Evolutionary conservation across 2,888 invertebrate genomes (phyloP).

Genomic region (Adelognathus sp.): DNA sequence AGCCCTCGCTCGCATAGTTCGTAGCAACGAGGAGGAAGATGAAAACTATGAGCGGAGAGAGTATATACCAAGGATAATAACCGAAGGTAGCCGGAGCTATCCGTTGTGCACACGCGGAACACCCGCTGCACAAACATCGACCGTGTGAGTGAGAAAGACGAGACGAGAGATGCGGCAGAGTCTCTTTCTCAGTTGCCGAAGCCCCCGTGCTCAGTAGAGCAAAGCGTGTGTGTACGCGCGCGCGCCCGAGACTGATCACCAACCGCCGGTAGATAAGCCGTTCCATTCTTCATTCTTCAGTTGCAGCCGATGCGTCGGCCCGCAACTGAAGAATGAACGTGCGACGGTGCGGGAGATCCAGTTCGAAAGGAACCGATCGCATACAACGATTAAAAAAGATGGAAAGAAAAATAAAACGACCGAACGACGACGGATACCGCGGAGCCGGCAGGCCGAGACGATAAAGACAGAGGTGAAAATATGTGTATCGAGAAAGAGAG

Average conservation of each 20-base stretch:
- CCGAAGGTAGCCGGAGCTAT: constrained; percentile 5
- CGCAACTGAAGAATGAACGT: not conserved
- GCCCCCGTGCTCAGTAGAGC: constrained; percentile 29
- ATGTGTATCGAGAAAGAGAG: constrained; percentile 19
- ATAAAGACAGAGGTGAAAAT: constrained; percentile 31
- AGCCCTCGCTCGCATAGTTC: not conserved
- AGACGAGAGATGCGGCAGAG: not conserved
- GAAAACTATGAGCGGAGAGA: not conserved
- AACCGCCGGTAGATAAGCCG: constrained; percentile 43
- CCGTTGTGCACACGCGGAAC: constrained; percentile 51
- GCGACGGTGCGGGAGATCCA: constrained; percentile 39
- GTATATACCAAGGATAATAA: not conserved
- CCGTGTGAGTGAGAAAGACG: too few relatives aligned
- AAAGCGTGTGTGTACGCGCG: constrained; percentile 16
- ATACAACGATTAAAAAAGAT: constrained; percentile 47
- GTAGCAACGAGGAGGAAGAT: not conserved
- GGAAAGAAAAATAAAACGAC: constrained; percentile 12
- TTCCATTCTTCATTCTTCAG: constrained; percentile 53
- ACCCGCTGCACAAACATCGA: constrained; percentile 55
- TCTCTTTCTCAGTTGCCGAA: not conserved
- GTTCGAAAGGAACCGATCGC: constrained; percentile 50
- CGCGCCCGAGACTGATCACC: constrained; percentile 30
- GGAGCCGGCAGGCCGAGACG: constrained; percentile 2
- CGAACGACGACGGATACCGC: not conserved
- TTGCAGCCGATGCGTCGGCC: constrained; percentile 10